These are phyloP conservation scores for Ellobius talpinus DNA, from an alignment of 2,113 vertebrate genomes.

Conservation along the genomic window DNA sequence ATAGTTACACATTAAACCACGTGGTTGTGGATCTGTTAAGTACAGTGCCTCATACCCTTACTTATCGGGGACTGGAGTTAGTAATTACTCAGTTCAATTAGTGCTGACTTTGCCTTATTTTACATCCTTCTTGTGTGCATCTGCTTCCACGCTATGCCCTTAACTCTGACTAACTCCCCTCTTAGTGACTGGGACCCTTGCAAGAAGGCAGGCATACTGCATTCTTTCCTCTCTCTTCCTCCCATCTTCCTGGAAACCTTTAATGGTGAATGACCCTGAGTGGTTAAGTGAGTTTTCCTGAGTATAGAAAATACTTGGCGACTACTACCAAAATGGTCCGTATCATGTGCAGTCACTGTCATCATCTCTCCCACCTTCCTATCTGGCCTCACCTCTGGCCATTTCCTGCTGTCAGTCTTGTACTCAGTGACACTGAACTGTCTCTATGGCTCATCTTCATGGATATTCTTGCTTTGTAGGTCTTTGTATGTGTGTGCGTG, in stretches of 20 bases:
- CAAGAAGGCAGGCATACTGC: background rate
- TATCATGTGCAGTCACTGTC: background rate
- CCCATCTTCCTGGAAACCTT: background rate
- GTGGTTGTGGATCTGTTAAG: background rate
- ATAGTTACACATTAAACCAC: background rate
- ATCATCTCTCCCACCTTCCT: background rate
- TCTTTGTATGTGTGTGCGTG: background rate
- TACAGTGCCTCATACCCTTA: background rate
- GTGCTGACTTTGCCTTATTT: background rate
- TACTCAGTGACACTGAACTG: background rate
- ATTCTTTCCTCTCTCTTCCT: background rate
- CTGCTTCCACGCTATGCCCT: background rate
- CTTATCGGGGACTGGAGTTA: background rate
- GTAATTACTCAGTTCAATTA: background rate
- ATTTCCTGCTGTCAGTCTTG: background rate
- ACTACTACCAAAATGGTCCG: background rate
- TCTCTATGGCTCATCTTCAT: background rate
- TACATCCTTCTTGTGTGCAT: background rate
- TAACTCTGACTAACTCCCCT: background rate
- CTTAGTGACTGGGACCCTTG: background rate
- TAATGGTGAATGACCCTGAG: background rate
- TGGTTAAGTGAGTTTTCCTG: background rate
- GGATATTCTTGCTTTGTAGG: background rate
- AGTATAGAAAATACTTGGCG: background rate
- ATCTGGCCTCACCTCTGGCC: background rate